Conservation (phyloP, 2,113 vertebrate species). For the Naja naja region DNA sequence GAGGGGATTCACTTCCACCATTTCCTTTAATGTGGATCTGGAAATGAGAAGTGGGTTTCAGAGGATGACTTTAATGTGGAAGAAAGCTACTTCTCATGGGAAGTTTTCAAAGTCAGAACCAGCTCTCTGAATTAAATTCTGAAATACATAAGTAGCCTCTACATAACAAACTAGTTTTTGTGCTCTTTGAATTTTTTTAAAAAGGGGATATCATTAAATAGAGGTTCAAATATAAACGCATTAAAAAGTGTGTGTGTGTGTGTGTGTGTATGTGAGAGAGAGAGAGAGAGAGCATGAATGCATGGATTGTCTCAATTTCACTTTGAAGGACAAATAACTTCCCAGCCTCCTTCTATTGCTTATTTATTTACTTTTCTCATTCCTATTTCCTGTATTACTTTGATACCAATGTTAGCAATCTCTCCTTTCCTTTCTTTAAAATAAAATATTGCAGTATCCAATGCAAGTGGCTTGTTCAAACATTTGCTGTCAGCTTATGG, state of each 20-base stretch:
- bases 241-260: background rate
- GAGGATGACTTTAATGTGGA: background rate
- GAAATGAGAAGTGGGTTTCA: background rate
- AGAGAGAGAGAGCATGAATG: background rate
- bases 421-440: slow-evolving; percentile 36
- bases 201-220: background rate
- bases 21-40: background rate
- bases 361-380: slow-evolving; percentile 1
- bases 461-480: slow-evolving; percentile 55
- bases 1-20: background rate
- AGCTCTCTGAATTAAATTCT: background rate
- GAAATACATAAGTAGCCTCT: background rate
- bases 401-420: background rate
- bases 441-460: slow-evolving; percentile 30
- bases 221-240: background rate
- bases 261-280: no score
- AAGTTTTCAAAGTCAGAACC: background rate
- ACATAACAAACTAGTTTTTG: background rate
- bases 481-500: slow-evolving; percentile 50
- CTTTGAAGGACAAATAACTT: slow-evolving; percentile 20
- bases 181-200: background rate
- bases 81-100: background rate
- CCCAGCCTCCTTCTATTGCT: background rate
- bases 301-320: background rate
- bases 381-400: background rate